Conservation (phyloP, 2,113 vertebrate genomes). For the Gallinago paraguaiae region DNA sequence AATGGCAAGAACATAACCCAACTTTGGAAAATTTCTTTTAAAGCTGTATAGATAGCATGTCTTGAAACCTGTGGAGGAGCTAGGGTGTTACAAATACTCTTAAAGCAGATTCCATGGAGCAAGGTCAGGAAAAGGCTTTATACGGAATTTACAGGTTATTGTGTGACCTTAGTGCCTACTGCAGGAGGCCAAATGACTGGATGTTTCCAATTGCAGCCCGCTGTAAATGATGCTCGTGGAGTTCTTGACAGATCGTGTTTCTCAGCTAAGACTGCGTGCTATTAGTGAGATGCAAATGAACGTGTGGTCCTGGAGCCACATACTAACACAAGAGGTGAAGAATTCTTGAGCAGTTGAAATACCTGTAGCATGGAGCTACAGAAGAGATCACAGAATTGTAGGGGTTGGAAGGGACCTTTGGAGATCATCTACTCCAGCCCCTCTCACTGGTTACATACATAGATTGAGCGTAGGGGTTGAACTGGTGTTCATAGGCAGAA, state of each 20-base stretch:
- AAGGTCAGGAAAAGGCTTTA: not conserved
- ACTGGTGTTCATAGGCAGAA: not conserved
- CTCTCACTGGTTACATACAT: fast-evolving
- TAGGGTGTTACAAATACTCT: not conserved
- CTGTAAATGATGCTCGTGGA: not conserved
- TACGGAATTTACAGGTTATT: not conserved
- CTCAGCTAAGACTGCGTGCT: not conserved
- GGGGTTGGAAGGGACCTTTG: too few species aligned
- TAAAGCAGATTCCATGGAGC: not conserved
- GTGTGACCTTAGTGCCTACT: not conserved
- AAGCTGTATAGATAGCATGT: not conserved
- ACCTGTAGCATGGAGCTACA: not conserved
- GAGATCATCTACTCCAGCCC: too few species aligned
- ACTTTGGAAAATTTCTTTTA: not conserved
- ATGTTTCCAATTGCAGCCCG: not conserved
- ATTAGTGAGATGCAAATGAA: not conserved
- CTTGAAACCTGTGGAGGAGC: not conserved
- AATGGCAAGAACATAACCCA: not conserved
- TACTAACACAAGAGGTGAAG: not conserved
- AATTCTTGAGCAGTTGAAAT: not conserved
- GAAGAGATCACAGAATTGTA: not conserved
- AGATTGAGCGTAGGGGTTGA: not conserved
- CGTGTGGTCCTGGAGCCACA: not conserved
- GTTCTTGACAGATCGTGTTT: not conserved
- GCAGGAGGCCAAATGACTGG: not conserved